Base-by-base conservation (phyloP, 2,888 invertebrate genomes). In the Heliconius ismenius region DNA sequence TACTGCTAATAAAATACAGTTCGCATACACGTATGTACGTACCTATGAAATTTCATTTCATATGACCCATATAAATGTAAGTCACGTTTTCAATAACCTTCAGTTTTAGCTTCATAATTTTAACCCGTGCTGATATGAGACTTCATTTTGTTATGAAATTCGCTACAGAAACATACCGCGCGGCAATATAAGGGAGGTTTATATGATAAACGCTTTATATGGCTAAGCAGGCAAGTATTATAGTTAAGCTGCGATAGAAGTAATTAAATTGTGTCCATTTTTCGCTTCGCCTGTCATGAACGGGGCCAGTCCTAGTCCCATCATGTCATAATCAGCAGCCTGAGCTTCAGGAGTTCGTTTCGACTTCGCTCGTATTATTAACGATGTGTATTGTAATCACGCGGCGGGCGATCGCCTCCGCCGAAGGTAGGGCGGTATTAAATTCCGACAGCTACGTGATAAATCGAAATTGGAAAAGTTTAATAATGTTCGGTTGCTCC, bases 391-490 rank as follows among this genome's bases (percentile, higher is more conserved):
- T 94, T 94, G 94, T 93, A 93, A 93, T 93, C 92, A 93, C 92
- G 93, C 93, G 93, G 93, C 92, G 90, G 92, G 93, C 93, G 92
- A 93, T 93, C 93, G 93, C 92, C 93, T 92, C 89, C 92, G 91
- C 89, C 90, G 93, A 94, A 94, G 94, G 93, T 94, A 92, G 93
- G 93, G 93, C 92, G 94, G 94, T 94, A 94, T 94, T 94, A 94
- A 94, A 94, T 94, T 94, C 94, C 94, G 94, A 94, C 94, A 94
- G 93, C 94, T 94, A 94, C 94, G 94, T 94, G 94, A 94, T 94
- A 94, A 94, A 94, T 94, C 94, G 94, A 94, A 94, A 94, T 94
- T 94, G 94, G 94, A 94, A 94, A 94, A 94, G 94, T 94, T 94
- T 94, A 94, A 94, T 94, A 94, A 94, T 94, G 94, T 94, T 94